These are phyloP conservation scores for Troides oblongomaculatus DNA, from an alignment of 2,888 invertebrate genomes.

Conservation along the genomic window DNA sequence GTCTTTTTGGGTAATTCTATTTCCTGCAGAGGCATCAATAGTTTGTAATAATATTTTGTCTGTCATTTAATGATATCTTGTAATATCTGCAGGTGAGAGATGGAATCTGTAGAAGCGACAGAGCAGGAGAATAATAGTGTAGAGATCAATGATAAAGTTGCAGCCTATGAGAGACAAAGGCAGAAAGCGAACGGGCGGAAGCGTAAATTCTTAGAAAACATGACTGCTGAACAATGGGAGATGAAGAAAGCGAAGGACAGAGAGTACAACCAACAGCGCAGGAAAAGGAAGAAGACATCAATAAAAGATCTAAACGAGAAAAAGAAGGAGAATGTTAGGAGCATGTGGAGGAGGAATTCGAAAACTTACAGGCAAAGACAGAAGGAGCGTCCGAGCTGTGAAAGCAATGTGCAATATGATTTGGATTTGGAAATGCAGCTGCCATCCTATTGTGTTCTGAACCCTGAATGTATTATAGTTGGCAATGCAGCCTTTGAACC, in stretches of 20 bases:
- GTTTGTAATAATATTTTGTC: too few species aligned
- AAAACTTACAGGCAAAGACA: conserved; percentile 19
- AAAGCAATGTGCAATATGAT: not conserved
- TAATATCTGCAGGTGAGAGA: too few species aligned
- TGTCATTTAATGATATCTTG: too few species aligned
- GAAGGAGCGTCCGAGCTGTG: not conserved
- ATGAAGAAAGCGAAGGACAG: conserved; percentile 37
- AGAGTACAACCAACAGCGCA: conserved; percentile 35
- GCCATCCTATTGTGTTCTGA: not conserved
- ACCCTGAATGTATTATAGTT: not conserved
- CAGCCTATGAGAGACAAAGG: conserved; percentile 36
- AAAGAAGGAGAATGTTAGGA: conserved; percentile 26
- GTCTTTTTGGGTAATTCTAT: too few species aligned
- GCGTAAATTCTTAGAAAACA: conserved; percentile 37
- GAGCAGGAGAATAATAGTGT: too few species aligned
- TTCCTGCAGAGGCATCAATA: too few species aligned
- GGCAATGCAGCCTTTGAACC: too few species aligned
- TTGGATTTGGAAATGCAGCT: not conserved
- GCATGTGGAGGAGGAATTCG: conserved; percentile 19
- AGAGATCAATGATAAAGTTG: not conserved
- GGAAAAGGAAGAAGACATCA: conserved; percentile 25
- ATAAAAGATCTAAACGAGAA: conserved; percentile 27
- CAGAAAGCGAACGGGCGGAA: conserved; percentile 39
- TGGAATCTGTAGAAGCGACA: too few species aligned
- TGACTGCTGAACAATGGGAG: conserved; percentile 39